Evolutionary conservation across 2,888 invertebrate genomes (phyloP).

Genomic region (Athalia rosae): DNA sequence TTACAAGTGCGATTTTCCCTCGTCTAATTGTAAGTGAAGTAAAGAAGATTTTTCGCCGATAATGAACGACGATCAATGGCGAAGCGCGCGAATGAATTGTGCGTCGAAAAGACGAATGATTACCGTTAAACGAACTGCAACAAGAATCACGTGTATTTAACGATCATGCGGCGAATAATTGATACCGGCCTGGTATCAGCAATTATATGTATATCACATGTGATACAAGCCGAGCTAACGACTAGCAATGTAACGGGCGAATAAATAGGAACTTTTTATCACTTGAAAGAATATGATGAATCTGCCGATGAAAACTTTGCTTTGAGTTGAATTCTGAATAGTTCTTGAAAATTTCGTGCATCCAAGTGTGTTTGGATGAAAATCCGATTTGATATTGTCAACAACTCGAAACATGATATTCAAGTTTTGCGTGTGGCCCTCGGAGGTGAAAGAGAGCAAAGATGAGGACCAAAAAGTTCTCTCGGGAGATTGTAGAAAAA

Average conservation of each 20-base stretch:
- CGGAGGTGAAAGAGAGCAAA: conserved; percentile 57
- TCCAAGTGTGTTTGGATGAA: conserved; percentile 72
- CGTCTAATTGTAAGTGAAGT: too few species aligned
- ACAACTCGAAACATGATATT: conserved; percentile 62
- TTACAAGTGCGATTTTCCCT: not conserved
- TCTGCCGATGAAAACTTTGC: too few species aligned
- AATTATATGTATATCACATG: too few species aligned
- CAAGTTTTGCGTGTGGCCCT: conserved; percentile 67
- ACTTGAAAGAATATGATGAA: too few species aligned
- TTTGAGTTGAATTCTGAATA: not conserved
- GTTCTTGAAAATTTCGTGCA: conserved; percentile 16
- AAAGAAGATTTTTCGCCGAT: not conserved
- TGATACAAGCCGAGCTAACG: too few species aligned
- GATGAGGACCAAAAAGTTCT: conserved; percentile 48
- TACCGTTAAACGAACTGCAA: not conserved
- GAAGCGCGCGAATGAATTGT: not conserved
- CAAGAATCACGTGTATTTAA: too few species aligned
- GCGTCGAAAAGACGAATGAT: not conserved
- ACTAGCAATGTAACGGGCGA: too few species aligned
- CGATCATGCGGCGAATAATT: too few species aligned
- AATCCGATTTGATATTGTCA: conserved; percentile 52
- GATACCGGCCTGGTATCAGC: too few species aligned
- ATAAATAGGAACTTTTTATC: too few species aligned
- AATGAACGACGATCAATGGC: not conserved
- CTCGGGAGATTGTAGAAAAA: conserved; percentile 38